Conservation (phyloP, 2,113 vertebrate genomes). For the Myiozetetes cayanensis region DNA sequence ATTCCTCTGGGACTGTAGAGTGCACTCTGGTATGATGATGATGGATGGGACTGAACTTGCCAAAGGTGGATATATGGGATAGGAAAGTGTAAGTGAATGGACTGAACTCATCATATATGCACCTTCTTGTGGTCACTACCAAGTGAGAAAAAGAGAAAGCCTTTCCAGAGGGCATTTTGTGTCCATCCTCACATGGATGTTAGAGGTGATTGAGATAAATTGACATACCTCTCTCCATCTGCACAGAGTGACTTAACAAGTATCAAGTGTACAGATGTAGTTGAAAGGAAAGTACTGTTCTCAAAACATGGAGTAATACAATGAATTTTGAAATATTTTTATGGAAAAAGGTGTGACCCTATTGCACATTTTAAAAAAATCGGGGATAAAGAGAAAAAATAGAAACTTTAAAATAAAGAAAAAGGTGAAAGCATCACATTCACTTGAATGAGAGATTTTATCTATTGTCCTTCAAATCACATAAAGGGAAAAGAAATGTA, state of each 20-base stretch:
- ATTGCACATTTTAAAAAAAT: not conserved
- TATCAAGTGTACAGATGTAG: not conserved
- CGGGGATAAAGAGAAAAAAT: not conserved
- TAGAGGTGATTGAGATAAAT: not conserved
- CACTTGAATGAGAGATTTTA: not conserved
- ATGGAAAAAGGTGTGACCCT: not conserved
- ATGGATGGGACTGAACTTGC: not conserved
- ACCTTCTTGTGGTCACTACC: not conserved
- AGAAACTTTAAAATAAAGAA: conserved; percentile 26
- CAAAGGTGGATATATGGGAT: not conserved
- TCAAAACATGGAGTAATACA: not conserved
- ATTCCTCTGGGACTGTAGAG: not conserved
- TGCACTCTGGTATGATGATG: rapidly evolving
- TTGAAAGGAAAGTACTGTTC: not conserved
- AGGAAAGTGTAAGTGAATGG: not conserved
- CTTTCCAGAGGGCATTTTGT: not conserved
- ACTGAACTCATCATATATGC: not conserved
- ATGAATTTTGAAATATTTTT: not conserved
- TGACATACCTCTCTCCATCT: not conserved
- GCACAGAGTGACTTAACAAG: not conserved
- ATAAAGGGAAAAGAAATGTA: not conserved
- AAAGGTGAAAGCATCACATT: not conserved
- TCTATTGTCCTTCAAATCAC: not conserved
- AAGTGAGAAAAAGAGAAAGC: not conserved
- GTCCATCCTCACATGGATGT: not conserved